Evolutionary conservation across 2,113 vertebrate species (phyloP).

Genomic region (Phycodurus eques): DNA sequence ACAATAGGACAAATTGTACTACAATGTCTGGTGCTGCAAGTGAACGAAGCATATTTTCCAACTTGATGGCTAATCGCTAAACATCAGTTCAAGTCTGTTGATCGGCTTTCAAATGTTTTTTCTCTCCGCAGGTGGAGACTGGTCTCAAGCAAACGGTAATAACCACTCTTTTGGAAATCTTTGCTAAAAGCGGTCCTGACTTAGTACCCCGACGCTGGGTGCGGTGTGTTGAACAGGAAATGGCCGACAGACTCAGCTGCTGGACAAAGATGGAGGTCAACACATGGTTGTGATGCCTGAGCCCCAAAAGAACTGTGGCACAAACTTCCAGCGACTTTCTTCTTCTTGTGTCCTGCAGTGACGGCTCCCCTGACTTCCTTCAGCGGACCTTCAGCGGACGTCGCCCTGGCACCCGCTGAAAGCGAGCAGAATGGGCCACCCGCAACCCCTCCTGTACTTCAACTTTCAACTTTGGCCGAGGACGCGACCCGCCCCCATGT

Average conservation of each 20-base stretch:
- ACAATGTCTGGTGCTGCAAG: too few species aligned
- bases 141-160: neutral
- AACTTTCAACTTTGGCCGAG: neutral
- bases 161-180: neutral
- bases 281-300: neutral
- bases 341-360: slow-evolving; percentile 12
- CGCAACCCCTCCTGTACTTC: neutral
- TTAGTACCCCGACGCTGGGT: too few species aligned
- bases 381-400: neutral
- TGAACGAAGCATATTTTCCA: neutral
- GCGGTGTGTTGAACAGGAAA: slow-evolving; percentile 49
- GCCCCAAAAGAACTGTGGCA: neutral
- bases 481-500: neutral
- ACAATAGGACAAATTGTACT: too few species aligned
- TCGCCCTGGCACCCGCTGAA: neutral
- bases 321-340: neutral
- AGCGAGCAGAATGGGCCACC: neutral
- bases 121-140: neutral
- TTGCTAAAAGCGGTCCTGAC: too few species aligned
- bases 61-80: neutral
- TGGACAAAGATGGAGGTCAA: slow-evolving; percentile 36
- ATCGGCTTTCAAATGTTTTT: neutral
- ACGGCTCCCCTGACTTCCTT: slow-evolving; percentile 1
- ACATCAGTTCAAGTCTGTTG: neutral
- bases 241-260: slow-evolving; percentile 51